Evolutionary conservation across 2,113 vertebrate genomes (phyloP), one percentile per base, ranked within the genome.

Genomic region (Aptenodytes patagonicus): DNA sequence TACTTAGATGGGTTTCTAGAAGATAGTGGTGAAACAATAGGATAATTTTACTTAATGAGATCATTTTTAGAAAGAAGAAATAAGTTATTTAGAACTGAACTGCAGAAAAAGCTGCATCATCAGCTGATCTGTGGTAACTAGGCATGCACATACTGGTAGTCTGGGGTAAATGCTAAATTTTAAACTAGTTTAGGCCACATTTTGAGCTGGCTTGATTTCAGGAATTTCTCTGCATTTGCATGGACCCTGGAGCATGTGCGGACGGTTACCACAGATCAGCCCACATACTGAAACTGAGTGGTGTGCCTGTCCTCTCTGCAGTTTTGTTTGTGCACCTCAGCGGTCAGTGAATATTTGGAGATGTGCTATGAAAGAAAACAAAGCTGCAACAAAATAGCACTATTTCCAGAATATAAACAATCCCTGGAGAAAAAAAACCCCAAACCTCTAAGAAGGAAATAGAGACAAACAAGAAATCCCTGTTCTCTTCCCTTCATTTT

Each of bases 21-120:
- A 89, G 60, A 68, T 42, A 86, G 83, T 52, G 54, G 62, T 95
- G 85, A 94, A 96, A 95, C 85, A 93, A 90, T 87, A 84, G 92
- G 85, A 92, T 94, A 88, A 78, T 87, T 97, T 94, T 93, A 83
- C 76, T 87, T 92, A 66, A 88, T 79, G 84, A 91, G 61, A 71
- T 93, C 6, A 46, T 52, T 90, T 90, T 91, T 77, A 57, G 72
- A 83, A 83, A 51, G 90, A 65, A 86, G 64, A 82, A 95, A 58
- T 52, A 70, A 71, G 73, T 83, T 77, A 83, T 79, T 82, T 76
- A 76, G 62, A 92, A 40, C 58, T 80, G 69, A 95, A 69, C 42
- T 80, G 58, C 42, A 88, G 83, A 57, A 95, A 68, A 90, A 42
- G 42, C 62, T 77, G 60, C 76, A 73, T 80, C 58, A 55, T 83